Evolutionary conservation across 2,888 invertebrate species (phyloP).

Genomic region (Papilio demoleus): DNA sequence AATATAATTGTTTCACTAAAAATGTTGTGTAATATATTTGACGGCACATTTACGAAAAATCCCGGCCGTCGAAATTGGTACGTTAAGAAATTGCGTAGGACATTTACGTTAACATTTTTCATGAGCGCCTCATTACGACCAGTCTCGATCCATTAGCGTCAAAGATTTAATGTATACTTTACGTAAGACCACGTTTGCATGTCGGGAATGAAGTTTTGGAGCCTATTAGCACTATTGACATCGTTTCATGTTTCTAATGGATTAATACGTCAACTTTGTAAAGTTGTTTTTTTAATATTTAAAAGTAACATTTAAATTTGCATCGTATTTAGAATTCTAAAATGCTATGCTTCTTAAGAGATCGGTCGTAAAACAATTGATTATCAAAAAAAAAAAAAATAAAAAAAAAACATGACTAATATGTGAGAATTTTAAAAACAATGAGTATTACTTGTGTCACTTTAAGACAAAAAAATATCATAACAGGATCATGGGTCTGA

Average conservation of each 20-base stretch:
- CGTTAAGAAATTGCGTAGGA: constrained; percentile 27
- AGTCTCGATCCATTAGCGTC: constrained; percentile 36
- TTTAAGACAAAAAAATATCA: constrained; percentile 38
- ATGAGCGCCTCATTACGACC: constrained; percentile 41
- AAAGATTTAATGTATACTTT: constrained; percentile 32
- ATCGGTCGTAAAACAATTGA: too few relatives aligned
- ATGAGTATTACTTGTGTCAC: too few relatives aligned
- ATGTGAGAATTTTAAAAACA: too few relatives aligned
- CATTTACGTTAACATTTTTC: constrained; percentile 34
- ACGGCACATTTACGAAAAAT: not conserved
- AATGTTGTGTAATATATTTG: not conserved
- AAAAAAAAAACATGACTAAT: too few relatives aligned
- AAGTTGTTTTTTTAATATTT: too few relatives aligned
- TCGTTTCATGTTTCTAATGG: constrained; percentile 4
- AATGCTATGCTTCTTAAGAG: too few relatives aligned
- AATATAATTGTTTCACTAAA: constrained; percentile 12
- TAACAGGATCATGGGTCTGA: constrained; percentile 46
- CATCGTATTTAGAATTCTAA: not conserved
- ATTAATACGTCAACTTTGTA: not conserved
- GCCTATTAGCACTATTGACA: constrained; percentile 25
- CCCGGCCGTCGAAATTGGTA: constrained; percentile 7
- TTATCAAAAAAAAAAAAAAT: too few relatives aligned
- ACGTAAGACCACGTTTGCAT: constrained; percentile 36
- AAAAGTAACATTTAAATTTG: not conserved
- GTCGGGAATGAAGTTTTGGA: constrained; percentile 38